A percentile compares a stretch with the other conserved stretches of the same genome.
These are phyloP conservation scores for Saccopteryx bilineata DNA, from an alignment of 2,113 vertebrate species.

Conservation along the genomic window DNA sequence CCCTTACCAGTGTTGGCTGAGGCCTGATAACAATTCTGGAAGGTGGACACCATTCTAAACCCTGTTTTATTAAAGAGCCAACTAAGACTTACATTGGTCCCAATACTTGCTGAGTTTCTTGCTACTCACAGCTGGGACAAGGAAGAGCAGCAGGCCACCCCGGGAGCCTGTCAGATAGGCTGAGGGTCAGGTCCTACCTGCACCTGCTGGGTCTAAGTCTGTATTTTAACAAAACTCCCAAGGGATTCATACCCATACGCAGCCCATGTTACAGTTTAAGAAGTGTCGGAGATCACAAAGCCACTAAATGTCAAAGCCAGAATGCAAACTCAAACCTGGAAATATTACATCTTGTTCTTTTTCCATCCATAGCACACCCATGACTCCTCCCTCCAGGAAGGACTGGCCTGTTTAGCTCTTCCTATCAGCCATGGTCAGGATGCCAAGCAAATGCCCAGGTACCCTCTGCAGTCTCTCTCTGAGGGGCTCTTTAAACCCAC, in stretches of 20 bases:
- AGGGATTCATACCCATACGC: not conserved
- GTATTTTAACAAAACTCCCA: not conserved
- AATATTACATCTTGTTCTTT: not conserved
- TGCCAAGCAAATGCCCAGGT: not conserved
- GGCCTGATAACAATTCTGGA: not conserved
- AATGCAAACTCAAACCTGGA: slow-evolving; percentile 39
- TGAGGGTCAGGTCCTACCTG: not conserved
- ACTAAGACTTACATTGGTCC: not conserved
- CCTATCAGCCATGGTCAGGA: not conserved
- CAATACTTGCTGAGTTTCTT: not conserved
- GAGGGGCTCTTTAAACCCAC: not conserved
- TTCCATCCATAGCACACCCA: not conserved
- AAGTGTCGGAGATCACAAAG: not conserved
- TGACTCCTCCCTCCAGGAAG: slow-evolving; percentile 14
- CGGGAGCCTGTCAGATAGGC: not conserved
- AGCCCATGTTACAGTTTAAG: not conserved
- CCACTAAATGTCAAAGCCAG: not conserved
- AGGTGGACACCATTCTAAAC: not conserved
- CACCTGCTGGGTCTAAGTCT: not conserved
- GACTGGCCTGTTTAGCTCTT: not conserved
- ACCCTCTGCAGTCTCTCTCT: not conserved
- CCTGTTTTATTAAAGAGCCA: not conserved
- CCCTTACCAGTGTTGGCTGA: not conserved
- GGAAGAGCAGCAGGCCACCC: not conserved
- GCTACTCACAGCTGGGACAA: not conserved